Percentiles rank a stretch among this genome's conserved stretches.
Conservation (phyloP, 2,797 vertebrate species). For the Odontamblyopus rebecca region DNA sequence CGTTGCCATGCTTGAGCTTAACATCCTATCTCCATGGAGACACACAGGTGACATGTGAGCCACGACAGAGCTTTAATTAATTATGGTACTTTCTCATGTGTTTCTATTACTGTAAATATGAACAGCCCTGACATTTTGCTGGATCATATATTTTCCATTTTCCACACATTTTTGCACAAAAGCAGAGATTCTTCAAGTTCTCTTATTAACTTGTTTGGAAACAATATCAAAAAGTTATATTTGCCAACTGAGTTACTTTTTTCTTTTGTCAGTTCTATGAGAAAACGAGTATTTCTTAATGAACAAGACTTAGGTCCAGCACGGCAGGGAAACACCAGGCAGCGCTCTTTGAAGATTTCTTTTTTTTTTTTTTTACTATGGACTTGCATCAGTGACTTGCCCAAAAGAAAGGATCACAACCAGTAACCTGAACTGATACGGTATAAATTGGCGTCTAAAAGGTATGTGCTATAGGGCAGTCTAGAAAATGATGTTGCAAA, state of each 20-base stretch:
- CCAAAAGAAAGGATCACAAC: slow-evolving; percentile 4
- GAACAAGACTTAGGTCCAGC: slow-evolving; percentile 23
- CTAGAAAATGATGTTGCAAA: neutral
- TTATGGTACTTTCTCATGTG: too few species aligned
- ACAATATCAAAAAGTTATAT: slow-evolving; percentile 2
- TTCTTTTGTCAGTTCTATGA: slow-evolving; percentile 30
- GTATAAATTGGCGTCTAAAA: neutral
- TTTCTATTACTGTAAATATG: neutral
- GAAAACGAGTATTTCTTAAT: slow-evolving; percentile 31
- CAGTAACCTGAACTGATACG: slow-evolving; percentile 10
- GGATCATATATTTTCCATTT: neutral
- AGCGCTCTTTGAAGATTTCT: slow-evolving; percentile 31
- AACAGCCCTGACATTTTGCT: neutral
- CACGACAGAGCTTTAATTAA: too few species aligned
- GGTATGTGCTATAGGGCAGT: neutral
- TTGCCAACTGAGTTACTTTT: slow-evolving; percentile 7
- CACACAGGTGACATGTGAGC: too few species aligned
- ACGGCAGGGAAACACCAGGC: slow-evolving; percentile 25
- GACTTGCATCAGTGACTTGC: slow-evolving; percentile 34
- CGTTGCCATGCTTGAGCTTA: too few species aligned
- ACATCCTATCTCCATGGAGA: too few species aligned
- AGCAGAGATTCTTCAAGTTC: neutral
- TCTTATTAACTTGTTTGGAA: neutral
- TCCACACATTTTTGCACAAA: neutral
- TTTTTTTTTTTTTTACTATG: too few species aligned